Evolutionary conservation across 2,113 vertebrate species (phyloP), one percentile per base, ranked within the genome.

Genomic region (Rhinichthys klamathensis): DNA sequence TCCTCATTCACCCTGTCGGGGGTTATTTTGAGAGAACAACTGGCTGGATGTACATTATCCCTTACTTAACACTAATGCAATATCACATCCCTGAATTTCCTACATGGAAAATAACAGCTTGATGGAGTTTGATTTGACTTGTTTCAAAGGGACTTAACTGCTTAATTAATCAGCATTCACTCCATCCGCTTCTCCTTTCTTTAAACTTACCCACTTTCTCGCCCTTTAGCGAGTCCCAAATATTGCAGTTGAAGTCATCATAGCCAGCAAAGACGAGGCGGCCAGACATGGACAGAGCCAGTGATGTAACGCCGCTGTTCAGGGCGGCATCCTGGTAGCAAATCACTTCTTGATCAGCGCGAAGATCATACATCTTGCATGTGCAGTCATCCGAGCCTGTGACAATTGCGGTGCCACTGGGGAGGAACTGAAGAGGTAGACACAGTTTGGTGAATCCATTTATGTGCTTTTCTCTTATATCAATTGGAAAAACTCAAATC

Each of bases 161-260:
- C 27, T 65, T 65, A 35, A 35, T 35, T 67, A 18, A 35, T 69
- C 65, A 69, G 65, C 4, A 21, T 56, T 35, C 41, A 11, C 12
- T 54, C 35, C 46, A 56, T 46, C 51, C 41, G 6, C 11, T 11
- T 5, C 23, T 21, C 38, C 32, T 25, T 38, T 49, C 13, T n/a
- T 54, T 25, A 18, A 10, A 90, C 97, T 94, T 78, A 99, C 98
- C 98, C 69, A 97, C 96, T 93, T 96, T 95, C 89, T 99, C 97
- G 38, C 97, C 98, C 92, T 99, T 99, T 87, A 99, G 94, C 0
- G 96, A 94, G 83, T 99, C 97, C 98, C 98, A 99, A 44, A 99
- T 96, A 3, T 99, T 98, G 92, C 98, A 99, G 92, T 99, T 99
- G 94, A 99, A 99, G 93, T 99, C 97, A 0, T 99, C 98, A 1